Conservation (phyloP, 1,140 invertebrate genomes). For the Diprion similis region DNA sequence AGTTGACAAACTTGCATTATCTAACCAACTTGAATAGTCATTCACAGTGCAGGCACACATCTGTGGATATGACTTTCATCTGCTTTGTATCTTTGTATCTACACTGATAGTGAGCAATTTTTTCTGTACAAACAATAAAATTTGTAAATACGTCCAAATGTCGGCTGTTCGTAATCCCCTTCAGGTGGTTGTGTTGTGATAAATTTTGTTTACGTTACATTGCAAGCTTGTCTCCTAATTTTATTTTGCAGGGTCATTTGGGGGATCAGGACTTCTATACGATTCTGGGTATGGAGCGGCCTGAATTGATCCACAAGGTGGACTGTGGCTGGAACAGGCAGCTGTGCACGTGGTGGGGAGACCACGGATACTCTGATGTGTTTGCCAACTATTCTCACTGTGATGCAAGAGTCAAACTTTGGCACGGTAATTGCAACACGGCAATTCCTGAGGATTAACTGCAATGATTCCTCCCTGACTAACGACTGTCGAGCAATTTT, state of each 20-base stretch:
- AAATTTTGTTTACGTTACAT: conserved; percentile 19
- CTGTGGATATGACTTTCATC: too few relatives aligned
- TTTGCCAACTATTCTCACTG: conserved; percentile 82
- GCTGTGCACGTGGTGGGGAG: conserved; percentile 84
- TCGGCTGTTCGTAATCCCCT: not conserved
- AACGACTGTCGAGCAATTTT: too few relatives aligned
- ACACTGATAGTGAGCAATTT: too few relatives aligned
- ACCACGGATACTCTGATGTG: conserved; percentile 78
- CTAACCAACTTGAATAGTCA: conserved; percentile 1
- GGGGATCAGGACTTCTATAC: conserved; percentile 92
- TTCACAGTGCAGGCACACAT: too few relatives aligned
- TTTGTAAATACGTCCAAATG: not conserved
- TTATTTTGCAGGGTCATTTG: conserved; percentile 73
- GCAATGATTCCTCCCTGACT: too few relatives aligned
- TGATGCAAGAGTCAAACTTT: conserved; percentile 73
- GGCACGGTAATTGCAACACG: conserved; percentile 89
- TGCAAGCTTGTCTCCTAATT: not conserved
- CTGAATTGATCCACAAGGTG: conserved; percentile 76
- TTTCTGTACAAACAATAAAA: not conserved
- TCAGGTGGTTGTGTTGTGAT: conserved; percentile 1
- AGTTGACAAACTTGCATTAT: not conserved
- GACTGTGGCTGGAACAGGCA: conserved; percentile 88
- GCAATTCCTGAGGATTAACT: conserved; percentile 67
- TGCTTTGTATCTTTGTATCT: too few relatives aligned
- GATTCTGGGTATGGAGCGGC: conserved; percentile 74